Base-by-base conservation (phyloP, 1,140 invertebrate genomes). In the Drosophila sproati region DNA sequence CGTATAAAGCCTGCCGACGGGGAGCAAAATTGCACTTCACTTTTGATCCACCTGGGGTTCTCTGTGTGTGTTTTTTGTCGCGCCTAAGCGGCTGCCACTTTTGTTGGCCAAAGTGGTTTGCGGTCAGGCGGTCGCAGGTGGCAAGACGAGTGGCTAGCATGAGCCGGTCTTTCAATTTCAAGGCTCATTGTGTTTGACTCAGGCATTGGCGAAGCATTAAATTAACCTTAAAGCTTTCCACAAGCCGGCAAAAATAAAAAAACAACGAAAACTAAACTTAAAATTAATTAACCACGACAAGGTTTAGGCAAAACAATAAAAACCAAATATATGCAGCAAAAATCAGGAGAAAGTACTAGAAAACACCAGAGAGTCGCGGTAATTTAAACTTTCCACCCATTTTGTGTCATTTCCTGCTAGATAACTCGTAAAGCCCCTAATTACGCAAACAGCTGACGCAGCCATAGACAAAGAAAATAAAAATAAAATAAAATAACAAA, bases 261-360 rank as follows among this genome's bases (percentile, higher is more conserved):
- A 59, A 50, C 5, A 57, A 50, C 20, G 35, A 29, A 47, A 59
- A 47, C 41, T 31, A 83, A 88, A 88, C 80, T 88, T 88, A 70
- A 88, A 80, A 80, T 88, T 88, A 88, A 88, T 88, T 88, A 88
- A 83, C 85, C 83, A 67, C 85, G 77, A 89, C 83, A 89, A 83
- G 55, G 80, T 70, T 47, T 52, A 59, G 41, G 54, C 31, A 35
- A 55, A 63, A 60, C 39, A 39, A 12, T n/a, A 50, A 56, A 48
- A 66, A 28, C 28, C 52, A 35, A 6, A 39, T 8, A 4, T 20
- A n/a, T 20, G 0, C 43, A 7, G 12, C 10, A 34, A 39, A 7
- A 56, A 8, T 10, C 10, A 12, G 29, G 8, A 1, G 6, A 50
- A n/a, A 32, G 54, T 20, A 29, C 32, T 34, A 43, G 37, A 31